phyloP scores from a whole-genome alignment of 2,113 vertebrate genomes.

The Mormyrus iriodes region DNA sequence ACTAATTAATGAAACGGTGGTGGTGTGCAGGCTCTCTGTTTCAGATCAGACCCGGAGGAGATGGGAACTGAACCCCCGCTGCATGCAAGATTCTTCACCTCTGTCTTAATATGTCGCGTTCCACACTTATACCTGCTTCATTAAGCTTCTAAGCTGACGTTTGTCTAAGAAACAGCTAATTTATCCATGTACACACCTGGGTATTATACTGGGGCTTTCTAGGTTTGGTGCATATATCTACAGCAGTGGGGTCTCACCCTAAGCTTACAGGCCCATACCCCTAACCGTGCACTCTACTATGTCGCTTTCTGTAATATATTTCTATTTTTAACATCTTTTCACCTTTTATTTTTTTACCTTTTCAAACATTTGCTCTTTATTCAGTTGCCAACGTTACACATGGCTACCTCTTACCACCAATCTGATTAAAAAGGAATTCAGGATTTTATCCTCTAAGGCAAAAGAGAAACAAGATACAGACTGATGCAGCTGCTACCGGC shows the following conservation, averaged over 20 bases:
- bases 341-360: neutral
- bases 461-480: neutral
- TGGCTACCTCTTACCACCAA: no score
- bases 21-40: neutral
- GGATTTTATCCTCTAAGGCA: neutral
- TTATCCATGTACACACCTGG: neutral
- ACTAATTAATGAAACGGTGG: neutral
- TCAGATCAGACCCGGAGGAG: neutral
- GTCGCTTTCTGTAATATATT: neutral
- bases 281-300: neutral
- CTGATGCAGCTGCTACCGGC: neutral
- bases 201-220: neutral
- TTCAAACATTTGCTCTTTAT: neutral
- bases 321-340: neutral
- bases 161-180: neutral
- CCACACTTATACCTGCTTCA: neutral
- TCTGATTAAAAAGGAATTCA: neutral
- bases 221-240: neutral
- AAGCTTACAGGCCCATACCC: neutral
- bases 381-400: neutral
- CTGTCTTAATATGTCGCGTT: neutral
- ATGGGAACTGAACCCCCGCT: neutral
- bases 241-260: neutral
- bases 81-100: neutral
- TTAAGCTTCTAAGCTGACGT: neutral